Base-by-base conservation (phyloP, 2,888 invertebrate species). In the Phengaris alcon region DNA sequence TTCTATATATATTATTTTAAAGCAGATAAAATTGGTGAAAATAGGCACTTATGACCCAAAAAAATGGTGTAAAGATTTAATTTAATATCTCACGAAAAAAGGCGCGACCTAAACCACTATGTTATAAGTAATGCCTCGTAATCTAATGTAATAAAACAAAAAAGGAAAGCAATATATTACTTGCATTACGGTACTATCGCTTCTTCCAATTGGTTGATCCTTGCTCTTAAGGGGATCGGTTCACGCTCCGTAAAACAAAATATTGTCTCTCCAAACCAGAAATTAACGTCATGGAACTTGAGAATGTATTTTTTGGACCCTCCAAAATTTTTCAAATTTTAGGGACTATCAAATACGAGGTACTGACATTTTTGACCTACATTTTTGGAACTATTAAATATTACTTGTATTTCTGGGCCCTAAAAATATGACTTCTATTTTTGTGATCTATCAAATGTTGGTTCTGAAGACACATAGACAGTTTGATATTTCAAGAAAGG, bases 221-320 rank as follows among this genome's bases (percentile, higher is more conserved):
- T 84, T 84, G 82, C 84, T 86, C 85, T 85, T 82, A 79, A 86
- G 88, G 88, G 88, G 89, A 90, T 88, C 89, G 79, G 84, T 87
- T 91, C 83, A 89, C 89, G 87, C 85, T 83, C 83, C 88, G 88
- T 89, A 82, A 79, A 80, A 78, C 82, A 81, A 80, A 82, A 82
- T 82, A 82, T 81, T 82, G 81, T 79, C 79, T 78, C 77, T 77
- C 74, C 59, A 59, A 75, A 75, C 75, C 74, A 77, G 78, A 78
- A 75, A 73, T 68, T 12, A 69, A 46, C 69, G 46, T 54, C 35
- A 51, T 64, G 64, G 59, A 52, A 68, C 54, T 74, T n/a, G 46
- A 51, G 64, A 74, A 55, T 51, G 15, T 52, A 22, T 3, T 52
- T 35, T 46, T 35, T 44, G 7, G 44, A 13, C 8, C 44, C 8